Base-by-base conservation (phyloP, 2,888 invertebrate species). In the Plutella xylostella region DNA sequence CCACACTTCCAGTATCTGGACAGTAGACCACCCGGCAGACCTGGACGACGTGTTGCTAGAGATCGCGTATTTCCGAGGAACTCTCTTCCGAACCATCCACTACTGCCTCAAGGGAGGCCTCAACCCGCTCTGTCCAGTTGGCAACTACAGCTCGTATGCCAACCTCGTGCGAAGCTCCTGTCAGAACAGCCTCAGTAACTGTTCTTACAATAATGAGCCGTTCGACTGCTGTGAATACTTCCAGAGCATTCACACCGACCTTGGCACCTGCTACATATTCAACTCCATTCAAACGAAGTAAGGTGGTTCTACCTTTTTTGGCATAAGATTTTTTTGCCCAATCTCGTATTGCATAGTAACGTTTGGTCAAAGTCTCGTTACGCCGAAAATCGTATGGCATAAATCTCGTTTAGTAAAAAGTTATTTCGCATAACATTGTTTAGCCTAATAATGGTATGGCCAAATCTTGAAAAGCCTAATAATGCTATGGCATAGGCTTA, bases 41-140 rank as follows among this genome's bases (percentile, higher is more conserved):
- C 64, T 92, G 20, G 91, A 92, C 58, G 91, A 91, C 57, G 86
- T 89, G 0, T 71, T 92, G 0, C 87, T 86, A 57, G 91, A 92
- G 61, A 84, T 91, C 31, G 88, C 87, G 0, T 92, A 86, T 63
- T 92, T 88, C 58, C 86, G 88, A 4, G 91, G 91, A 1, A 71
- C 86, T 3, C 85, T 87, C n/a, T 90, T 88, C 61, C 88, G 87
- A 51, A 88, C 90, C 0, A 67, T 90, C 0, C 86, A 88, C 51
- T 78, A 87, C 18, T 91, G 90, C 56, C 85, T 86, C 12, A 70
- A 73, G 1, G 65, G 74, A 2, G 57, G 61, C 5, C 65, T 83
- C 4, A 70, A 86, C 38, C 68, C 75, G 0, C 63, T 86, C n/a
- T 90, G 90, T 48, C 87, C 87, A 6, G 70, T 72, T 31, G 72